These are phyloP conservation scores for Nannobrachium achirus DNA, from an alignment of 2,113 vertebrate genomes.

Conservation along the genomic window DNA sequence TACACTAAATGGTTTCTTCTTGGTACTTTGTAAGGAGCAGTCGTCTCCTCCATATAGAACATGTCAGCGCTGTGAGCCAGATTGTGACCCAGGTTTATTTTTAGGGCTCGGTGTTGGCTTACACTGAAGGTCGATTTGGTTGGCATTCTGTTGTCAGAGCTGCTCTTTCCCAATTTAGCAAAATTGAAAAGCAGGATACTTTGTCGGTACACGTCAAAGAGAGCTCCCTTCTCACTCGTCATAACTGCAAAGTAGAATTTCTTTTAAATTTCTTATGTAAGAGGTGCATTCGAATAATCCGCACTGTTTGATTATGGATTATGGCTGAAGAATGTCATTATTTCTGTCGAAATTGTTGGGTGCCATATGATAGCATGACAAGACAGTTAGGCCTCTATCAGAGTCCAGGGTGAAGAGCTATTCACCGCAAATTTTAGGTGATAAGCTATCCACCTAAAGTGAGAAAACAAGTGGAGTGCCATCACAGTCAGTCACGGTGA, in stretches of 20 bases:
- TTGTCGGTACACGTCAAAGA: conserved; percentile 11
- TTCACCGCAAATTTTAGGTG: too few species aligned
- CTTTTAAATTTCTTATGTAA: not conserved
- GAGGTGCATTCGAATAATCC: too few species aligned
- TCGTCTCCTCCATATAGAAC: conserved; percentile 28
- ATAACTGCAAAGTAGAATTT: not conserved
- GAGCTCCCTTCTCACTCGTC: not conserved
- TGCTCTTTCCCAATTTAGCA: conserved; percentile 27
- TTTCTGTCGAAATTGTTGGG: not conserved
- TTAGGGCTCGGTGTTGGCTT: conserved; percentile 65
- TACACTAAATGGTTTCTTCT: too few species aligned
- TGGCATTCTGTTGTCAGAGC: conserved; percentile 30
- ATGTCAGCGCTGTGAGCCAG: conserved; percentile 44
- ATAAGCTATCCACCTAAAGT: too few species aligned
- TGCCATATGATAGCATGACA: conserved; percentile 1
- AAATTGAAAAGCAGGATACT: not conserved
- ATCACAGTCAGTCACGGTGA: too few species aligned
- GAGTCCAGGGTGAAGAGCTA: too few species aligned
- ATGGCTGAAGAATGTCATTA: not conserved
- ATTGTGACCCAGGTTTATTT: conserved; percentile 62
- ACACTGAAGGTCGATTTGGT: conserved; percentile 61
- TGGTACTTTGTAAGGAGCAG: not conserved
- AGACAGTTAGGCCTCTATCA: too few species aligned
- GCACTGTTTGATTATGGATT: too few species aligned
- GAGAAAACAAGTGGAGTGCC: too few species aligned